These are phyloP conservation scores for Drosophila antonietae DNA, from an alignment of 2,888 invertebrate genomes.

Conservation along the genomic window DNA sequence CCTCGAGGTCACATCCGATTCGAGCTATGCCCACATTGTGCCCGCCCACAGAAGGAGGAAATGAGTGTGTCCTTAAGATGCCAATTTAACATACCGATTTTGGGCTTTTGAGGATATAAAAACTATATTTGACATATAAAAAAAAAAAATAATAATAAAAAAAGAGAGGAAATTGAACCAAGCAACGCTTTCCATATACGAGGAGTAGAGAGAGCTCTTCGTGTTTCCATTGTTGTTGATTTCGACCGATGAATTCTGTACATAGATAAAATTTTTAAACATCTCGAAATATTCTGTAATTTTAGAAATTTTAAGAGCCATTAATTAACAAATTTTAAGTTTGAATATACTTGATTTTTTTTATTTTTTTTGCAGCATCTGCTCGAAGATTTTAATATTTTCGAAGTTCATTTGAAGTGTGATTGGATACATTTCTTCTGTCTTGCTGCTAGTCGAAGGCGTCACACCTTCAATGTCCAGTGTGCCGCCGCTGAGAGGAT, in stretches of 20 bases:
- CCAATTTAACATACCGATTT: neutral
- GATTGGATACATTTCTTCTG: conserved; percentile 11
- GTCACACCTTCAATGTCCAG: conserved; percentile 28
- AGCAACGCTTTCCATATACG: neutral
- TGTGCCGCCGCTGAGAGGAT: conserved; percentile 53
- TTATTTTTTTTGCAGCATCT: too few relatives aligned
- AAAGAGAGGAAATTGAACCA: neutral
- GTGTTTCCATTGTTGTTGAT: neutral
- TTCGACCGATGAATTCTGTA: neutral
- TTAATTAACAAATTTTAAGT: neutral
- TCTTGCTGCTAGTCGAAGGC: neutral
- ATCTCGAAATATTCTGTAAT: neutral
- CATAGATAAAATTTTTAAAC: neutral
- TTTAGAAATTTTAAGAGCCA: neutral
- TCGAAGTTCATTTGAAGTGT: neutral
- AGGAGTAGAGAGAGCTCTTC: too few relatives aligned
- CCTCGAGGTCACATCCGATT: conserved; percentile 37
- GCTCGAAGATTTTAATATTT: neutral
- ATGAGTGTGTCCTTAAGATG: neutral
- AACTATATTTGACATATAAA: neutral
- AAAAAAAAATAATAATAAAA: neutral
- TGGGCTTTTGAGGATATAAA: neutral
- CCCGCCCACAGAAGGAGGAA: conserved; percentile 9
- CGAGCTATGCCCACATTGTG: conserved; percentile 14
- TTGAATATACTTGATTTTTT: neutral